Percentiles rank a stretch among this genome's conserved stretches.
phyloP scores from a whole-genome alignment of 2,113 vertebrate species.

The Scortum barcoo region DNA sequence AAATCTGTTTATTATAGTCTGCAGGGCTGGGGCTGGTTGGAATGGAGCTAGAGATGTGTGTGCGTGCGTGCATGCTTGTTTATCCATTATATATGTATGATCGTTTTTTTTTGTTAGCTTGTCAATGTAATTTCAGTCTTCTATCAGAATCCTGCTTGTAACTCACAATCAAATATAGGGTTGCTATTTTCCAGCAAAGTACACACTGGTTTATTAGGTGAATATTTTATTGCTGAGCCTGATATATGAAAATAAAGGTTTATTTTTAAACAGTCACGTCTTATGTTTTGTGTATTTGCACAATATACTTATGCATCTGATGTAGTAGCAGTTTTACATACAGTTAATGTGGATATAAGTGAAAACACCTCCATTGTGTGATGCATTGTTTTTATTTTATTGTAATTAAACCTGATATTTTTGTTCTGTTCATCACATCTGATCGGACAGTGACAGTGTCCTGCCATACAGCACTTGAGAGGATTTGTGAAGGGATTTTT shows the following conservation, averaged over 20 bases:
- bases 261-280: constrained; percentile 63
- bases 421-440: neutral
- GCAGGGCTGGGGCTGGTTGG: constrained; percentile 1
- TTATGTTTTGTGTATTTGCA: neutral
- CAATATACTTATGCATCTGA: neutral
- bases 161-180: constrained; percentile 31
- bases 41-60: constrained; percentile 2
- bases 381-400: neutral
- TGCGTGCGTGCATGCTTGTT: constrained; percentile 18
- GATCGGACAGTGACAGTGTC: neutral
- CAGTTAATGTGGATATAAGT: neutral
- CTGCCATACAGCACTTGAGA: neutral
- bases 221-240: constrained; percentile 61
- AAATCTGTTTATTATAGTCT: constrained; percentile 10
- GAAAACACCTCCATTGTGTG: neutral
- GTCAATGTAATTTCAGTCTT: constrained; percentile 23
- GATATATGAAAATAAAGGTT: constrained; percentile 64
- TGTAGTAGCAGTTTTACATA: neutral
- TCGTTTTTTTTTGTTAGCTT: constrained; percentile 15
- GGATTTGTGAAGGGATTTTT: constrained; percentile 16
- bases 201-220: constrained; percentile 54
- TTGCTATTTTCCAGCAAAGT: constrained; percentile 18
- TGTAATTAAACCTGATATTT: neutral
- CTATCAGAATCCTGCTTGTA: constrained; percentile 30
- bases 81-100: neutral